A percentile compares a stretch with the other conserved stretches of the same genome.
These are phyloP conservation scores for Chrysolina americana DNA, from an alignment of 2,888 invertebrate genomes.

Conservation along the genomic window DNA sequence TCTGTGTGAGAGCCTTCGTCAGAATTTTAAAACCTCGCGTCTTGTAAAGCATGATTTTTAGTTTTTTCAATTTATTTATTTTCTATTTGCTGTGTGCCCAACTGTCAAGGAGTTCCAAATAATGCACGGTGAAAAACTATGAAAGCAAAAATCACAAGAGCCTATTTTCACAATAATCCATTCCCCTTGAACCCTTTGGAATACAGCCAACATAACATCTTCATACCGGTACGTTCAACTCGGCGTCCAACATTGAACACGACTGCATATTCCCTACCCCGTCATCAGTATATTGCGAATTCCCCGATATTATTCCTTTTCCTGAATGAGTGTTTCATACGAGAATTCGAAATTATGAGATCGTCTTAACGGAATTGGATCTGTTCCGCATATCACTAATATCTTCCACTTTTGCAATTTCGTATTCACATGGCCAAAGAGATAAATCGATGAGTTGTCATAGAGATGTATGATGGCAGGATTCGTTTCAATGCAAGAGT, in stretches of 20 bases:
- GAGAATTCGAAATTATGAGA: background rate
- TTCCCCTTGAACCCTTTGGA: background rate
- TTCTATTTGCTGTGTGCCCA: too few species aligned
- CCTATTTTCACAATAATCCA: too few species aligned
- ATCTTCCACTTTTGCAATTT: background rate
- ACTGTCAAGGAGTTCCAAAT: too few species aligned
- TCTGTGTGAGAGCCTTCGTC: too few species aligned
- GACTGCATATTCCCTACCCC: background rate
- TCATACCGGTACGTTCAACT: background rate
- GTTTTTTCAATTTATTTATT: too few species aligned
- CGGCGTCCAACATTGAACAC: background rate
- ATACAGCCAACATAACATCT: background rate
- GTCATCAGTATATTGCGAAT: background rate
- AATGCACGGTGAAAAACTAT: too few species aligned
- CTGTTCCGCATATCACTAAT: background rate
- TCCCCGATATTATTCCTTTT: background rate
- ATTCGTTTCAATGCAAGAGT: background rate
- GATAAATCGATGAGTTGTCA: background rate
- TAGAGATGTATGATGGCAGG: background rate
- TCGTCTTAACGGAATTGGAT: background rate
- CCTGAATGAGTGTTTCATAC: background rate
- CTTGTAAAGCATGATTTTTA: too few species aligned
- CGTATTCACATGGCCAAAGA: background rate
- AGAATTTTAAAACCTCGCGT: too few species aligned
- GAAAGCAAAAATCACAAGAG: too few species aligned